Evolutionary conservation across 2,113 vertebrate genomes (phyloP), one percentile per base, ranked within the genome.

Genomic region (Hydrochoerus hydrochaeris): DNA sequence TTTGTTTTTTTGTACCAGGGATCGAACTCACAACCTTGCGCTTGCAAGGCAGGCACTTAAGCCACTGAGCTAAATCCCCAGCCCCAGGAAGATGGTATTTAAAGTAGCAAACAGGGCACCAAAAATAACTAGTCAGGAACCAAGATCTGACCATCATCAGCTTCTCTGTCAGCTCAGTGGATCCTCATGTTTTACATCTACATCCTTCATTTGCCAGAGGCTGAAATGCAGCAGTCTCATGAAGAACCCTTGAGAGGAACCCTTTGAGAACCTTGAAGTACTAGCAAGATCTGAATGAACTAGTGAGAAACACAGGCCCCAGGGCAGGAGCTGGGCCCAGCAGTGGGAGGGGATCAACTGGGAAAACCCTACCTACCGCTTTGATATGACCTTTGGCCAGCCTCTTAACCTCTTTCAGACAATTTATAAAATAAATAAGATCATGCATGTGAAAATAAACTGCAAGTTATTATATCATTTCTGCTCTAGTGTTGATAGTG

Each of bases 341-440:
- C 7, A 57, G 30, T 96, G 80, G 60, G 71, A 88, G 26, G n/a
- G 85, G 96, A 71, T 88, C 16, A 12, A 12, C 54, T 86, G 60
- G 62, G 28, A 54, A 60, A 11, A 78, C 78, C 73, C 81, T 85
- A 94, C 28, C 35, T 78, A 28, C 54, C 11, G 20, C n/a, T 85
- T 95, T 54, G 52, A 16, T 95, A 44, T 78, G 65, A 94, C 85
- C 63, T 95, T 94, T 80, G 35, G 44, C 65, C 32, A 86, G 44
- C 60, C 83, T 96, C 91, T 78, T 91, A 91, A 87, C 26, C 54
- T 92, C 85, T 96, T 94, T 85, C 41, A 73, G 52, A 49, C 82
- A 94, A 57, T 91, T 91, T 96, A 65, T 94, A 96, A 97, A 94
- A 95, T 92, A 93, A 97, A 60, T 88, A 92, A 95, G 69, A 84